A percentile compares a stretch with the other conserved stretches of the same genome.
Conservation (phyloP, 2,888 invertebrate genomes). For the Dioctria linearis region DNA sequence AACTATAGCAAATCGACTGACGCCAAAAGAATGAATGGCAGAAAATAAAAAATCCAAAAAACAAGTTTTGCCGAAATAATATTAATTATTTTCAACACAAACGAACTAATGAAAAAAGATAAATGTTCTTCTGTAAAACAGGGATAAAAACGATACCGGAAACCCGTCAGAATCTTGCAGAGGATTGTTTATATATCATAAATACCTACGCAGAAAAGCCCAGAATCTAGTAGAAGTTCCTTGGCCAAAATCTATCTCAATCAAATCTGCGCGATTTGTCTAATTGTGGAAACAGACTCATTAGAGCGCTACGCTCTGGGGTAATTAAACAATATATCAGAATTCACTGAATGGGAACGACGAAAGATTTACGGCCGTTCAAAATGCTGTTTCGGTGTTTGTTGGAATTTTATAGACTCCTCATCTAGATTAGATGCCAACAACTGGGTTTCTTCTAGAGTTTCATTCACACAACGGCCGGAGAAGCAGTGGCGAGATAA, state of each 20-base stretch:
- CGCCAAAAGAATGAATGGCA: too few relatives aligned
- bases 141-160: too few relatives aligned
- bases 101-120: too few relatives aligned
- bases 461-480: slow-evolving; percentile 11
- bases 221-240: too few relatives aligned
- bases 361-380: slow-evolving; percentile 43
- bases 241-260: neutral
- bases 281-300: slow-evolving; percentile 44
- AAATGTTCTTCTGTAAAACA: too few relatives aligned
- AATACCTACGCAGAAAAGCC: too few relatives aligned
- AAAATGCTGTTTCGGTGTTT: slow-evolving; percentile 47
- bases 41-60: too few relatives aligned
- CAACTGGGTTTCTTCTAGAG: neutral
- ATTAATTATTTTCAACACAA: too few relatives aligned
- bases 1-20: too few relatives aligned
- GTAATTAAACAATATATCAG: slow-evolving; percentile 53
- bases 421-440: slow-evolving; percentile 23
- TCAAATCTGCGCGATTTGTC: slow-evolving; percentile 39
- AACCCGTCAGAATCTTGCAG: too few relatives aligned
- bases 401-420: slow-evolving; percentile 32
- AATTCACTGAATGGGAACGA: slow-evolving; percentile 48
- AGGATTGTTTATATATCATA: too few relatives aligned
- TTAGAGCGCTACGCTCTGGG: slow-evolving; percentile 32
- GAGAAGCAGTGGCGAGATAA: neutral
- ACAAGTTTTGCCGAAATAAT: too few relatives aligned